phyloP scores from a whole-genome alignment of 2,888 invertebrate genomes.

The Diogma glabrata region DNA sequence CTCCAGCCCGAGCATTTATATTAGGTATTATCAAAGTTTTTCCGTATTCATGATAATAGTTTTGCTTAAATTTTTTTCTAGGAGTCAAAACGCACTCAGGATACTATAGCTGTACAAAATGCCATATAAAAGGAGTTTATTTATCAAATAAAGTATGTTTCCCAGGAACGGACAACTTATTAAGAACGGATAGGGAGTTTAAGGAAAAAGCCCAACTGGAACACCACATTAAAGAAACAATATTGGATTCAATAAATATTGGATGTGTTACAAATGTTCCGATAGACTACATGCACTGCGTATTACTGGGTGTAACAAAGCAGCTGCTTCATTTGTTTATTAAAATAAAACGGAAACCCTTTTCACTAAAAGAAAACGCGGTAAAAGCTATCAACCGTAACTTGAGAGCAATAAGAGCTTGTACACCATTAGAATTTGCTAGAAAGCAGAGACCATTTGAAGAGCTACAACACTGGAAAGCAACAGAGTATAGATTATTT shows the following conservation, averaged over 20 bases:
- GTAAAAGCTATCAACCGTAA: neutral
- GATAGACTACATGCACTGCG: constrained; percentile 10
- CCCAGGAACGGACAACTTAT: neutral
- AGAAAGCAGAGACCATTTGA: neutral
- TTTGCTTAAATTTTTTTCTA: no score
- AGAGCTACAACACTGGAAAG: no score
- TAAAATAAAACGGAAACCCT: neutral
- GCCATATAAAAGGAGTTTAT: neutral
- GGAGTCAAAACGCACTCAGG: neutral
- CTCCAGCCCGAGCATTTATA: no score
- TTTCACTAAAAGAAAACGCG: neutral
- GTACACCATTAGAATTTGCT: neutral
- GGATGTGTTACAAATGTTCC: constrained; percentile 4
- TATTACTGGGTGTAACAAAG: neutral
- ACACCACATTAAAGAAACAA: neutral
- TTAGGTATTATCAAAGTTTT: no score
- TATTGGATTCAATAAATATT: neutral
- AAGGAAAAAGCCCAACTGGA: neutral
- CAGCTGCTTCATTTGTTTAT: neutral
- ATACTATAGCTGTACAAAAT: neutral
- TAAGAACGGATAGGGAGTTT: neutral
- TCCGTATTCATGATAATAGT: no score
- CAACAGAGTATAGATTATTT: no score
- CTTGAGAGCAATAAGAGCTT: neutral
- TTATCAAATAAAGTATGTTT: neutral